These are phyloP conservation scores for Margaritifera margaritifera DNA, from an alignment of 2,888 invertebrate species.

Conservation along the genomic window DNA sequence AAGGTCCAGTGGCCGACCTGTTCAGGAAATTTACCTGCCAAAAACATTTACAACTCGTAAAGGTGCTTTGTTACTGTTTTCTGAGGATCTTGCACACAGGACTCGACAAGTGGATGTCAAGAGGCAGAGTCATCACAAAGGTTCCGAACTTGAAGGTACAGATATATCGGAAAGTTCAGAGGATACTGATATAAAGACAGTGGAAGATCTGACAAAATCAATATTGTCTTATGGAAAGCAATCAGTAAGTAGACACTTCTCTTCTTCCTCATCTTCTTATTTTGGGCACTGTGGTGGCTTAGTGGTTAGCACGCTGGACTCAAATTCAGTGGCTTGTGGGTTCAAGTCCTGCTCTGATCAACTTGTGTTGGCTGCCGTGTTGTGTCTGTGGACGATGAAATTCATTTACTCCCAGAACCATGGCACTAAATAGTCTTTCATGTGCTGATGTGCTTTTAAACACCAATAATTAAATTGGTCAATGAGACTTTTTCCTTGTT, in stretches of 20 bases:
- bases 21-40: slow-evolving; percentile 56
- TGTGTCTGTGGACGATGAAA: too few species aligned
- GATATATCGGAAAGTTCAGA: slow-evolving; percentile 61
- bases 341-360: too few species aligned
- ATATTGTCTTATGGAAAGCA: slow-evolving; percentile 67
- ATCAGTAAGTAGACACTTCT: background rate
- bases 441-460: too few species aligned
- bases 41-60: slow-evolving; percentile 72
- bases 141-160: slow-evolving; percentile 34
- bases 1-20: slow-evolving; percentile 2
- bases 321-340: too few species aligned
- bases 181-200: slow-evolving; percentile 57
- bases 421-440: too few species aligned
- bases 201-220: slow-evolving; percentile 68
- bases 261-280: too few species aligned
- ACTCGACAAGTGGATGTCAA: slow-evolving; percentile 23
- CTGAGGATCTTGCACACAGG: slow-evolving; percentile 67
- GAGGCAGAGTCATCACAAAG: slow-evolving; percentile 14
- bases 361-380: too few species aligned
- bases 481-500: too few species aligned
- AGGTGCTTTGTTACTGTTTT: slow-evolving; percentile 71
- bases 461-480: too few species aligned
- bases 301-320: too few species aligned
- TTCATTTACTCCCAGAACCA: too few species aligned
- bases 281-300: too few species aligned